Conservation (phyloP, 1,140 invertebrate species). For the Eriocheir sinensis region DNA sequence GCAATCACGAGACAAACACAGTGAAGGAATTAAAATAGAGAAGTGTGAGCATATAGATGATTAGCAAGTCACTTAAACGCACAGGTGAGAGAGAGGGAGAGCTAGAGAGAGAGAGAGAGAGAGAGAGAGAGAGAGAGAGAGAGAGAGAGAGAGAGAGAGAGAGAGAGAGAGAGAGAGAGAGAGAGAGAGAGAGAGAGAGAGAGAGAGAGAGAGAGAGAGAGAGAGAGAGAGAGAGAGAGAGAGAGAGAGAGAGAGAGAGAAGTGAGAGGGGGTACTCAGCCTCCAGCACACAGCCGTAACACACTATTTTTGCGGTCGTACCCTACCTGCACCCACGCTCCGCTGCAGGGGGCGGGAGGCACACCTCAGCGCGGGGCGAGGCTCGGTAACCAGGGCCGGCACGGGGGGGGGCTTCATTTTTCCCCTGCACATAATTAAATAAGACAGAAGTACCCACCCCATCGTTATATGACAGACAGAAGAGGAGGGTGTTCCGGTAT, state of each 20-base stretch:
- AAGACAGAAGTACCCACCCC: conserved; percentile 10
- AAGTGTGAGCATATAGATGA: not conserved
- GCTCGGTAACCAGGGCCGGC: not conserved
- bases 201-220: too few species aligned
- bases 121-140: conserved; percentile 58
- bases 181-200: too few species aligned
- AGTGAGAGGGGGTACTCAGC: not conserved
- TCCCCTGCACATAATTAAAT: conserved; percentile 26
- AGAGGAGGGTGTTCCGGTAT: not conserved
- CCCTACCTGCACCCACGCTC: not conserved
- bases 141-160: too few species aligned
- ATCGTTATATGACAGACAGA: conserved; percentile 24
- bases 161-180: too few species aligned
- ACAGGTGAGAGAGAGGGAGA: too few species aligned
- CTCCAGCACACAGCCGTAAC: not conserved
- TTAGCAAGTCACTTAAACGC: not conserved
- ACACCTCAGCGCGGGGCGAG: conserved; percentile 8
- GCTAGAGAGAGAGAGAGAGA: conserved; percentile 60
- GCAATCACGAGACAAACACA: too few species aligned
- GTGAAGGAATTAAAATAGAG: too few species aligned
- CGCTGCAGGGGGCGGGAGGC: conserved; percentile 17
- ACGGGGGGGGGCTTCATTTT: not conserved
- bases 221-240: not conserved
- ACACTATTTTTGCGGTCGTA: conserved; percentile 46
- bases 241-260: not conserved